Evolutionary conservation across 2,888 invertebrate species (phyloP).

Genomic region (Cheilosia urbana): DNA sequence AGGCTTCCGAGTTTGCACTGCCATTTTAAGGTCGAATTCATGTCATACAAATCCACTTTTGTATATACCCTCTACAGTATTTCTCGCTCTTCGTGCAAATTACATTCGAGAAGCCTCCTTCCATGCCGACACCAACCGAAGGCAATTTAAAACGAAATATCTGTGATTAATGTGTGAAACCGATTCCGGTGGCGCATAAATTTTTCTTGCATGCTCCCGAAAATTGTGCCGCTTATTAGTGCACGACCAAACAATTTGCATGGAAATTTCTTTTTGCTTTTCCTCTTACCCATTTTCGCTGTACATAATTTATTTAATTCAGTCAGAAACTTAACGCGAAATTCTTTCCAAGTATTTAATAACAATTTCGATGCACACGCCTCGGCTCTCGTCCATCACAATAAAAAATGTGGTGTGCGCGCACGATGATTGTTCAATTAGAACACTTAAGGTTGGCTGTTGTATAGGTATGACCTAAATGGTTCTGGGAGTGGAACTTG

Average conservation of each 20-base stretch:
- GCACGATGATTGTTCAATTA: conserved; percentile 69
- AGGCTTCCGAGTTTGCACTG: too few species aligned
- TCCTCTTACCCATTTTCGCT: conserved; percentile 6
- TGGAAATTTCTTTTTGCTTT: conserved; percentile 34
- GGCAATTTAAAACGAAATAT: background rate
- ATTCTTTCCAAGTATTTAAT: conserved; percentile 21
- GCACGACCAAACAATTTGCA: conserved; percentile 40
- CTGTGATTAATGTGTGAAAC: conserved; percentile 37
- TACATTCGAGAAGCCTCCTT: background rate
- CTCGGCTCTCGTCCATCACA: background rate
- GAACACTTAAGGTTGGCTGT: conserved; percentile 67
- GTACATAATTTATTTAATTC: conserved; percentile 10
- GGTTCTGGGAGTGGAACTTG: conserved; percentile 65
- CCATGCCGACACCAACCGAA: background rate
- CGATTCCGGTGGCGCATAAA: conserved; percentile 15
- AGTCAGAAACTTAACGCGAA: conserved; percentile 65
- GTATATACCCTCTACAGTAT: background rate
- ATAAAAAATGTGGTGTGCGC: conserved; percentile 11
- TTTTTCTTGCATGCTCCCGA: conserved; percentile 33
- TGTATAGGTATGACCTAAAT: conserved; percentile 52
- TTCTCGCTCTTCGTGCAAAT: conserved; percentile 14
- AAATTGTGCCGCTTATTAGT: conserved; percentile 52
- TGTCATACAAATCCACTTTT: background rate
- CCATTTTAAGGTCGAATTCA: too few species aligned
- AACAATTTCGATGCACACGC: conserved; percentile 11